A percentile compares a stretch with the other conserved stretches of the same genome.
Conservation (phyloP, 2,888 invertebrate genomes). For the Brachypterus glaber region DNA sequence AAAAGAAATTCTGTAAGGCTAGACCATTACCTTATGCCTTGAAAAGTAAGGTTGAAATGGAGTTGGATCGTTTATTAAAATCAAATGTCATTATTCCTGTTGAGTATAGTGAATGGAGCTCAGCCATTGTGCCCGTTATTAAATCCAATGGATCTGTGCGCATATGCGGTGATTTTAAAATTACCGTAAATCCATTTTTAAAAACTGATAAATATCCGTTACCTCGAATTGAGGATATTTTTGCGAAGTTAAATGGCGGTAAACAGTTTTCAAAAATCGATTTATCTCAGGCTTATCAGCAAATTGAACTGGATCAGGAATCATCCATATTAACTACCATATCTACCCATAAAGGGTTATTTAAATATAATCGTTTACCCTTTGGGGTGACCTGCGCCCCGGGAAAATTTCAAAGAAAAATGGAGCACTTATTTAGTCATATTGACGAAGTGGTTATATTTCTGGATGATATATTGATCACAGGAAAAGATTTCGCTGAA, state of each 20-base stretch:
- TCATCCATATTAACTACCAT: constrained; percentile 13
- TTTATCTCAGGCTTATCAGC: constrained; percentile 18
- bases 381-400: constrained; percentile 16
- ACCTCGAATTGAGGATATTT: constrained; percentile 16
- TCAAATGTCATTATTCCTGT: constrained; percentile 11
- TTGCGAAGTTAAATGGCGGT: constrained; percentile 8
- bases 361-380: constrained; percentile 13
- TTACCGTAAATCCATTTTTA: constrained; percentile 17
- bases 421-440: constrained; percentile 14
- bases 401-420: constrained; percentile 16
- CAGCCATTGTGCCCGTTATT: constrained; percentile 13
- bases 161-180: constrained; percentile 18
- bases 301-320: constrained; percentile 11
- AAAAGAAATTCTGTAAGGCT: constrained; percentile 11
- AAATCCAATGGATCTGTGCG: constrained; percentile 10
- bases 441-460: constrained; percentile 10
- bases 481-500: constrained; percentile 3
- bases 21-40: constrained; percentile 9
- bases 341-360: constrained; percentile 17
- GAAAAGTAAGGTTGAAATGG: constrained; percentile 11
- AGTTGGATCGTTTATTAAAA: constrained; percentile 9
- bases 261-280: constrained; percentile 16
- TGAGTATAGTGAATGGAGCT: constrained; percentile 12
- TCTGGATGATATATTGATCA: constrained; percentile 15
- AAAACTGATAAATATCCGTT: constrained; percentile 15